Conservation (phyloP, 2,797 vertebrate species). For the Glossophaga mutica region DNA sequence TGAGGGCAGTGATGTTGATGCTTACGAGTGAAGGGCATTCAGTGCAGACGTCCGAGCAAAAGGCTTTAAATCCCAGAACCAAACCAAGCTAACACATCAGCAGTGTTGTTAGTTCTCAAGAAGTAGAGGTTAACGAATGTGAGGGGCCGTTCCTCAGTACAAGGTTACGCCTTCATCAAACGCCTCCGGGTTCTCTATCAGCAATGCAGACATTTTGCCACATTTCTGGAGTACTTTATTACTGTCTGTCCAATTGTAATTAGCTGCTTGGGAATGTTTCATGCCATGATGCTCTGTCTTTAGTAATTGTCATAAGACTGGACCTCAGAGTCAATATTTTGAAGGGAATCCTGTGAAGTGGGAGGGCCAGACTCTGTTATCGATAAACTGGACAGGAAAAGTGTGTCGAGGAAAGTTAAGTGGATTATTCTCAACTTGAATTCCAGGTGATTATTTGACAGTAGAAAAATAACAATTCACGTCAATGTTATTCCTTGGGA, state of each 20-base stretch:
- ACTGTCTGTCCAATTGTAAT: background rate
- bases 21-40: background rate
- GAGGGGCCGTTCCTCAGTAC: background rate
- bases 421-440: background rate
- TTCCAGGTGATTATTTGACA: background rate
- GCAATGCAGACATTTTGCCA: background rate
- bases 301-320: background rate
- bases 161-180: background rate
- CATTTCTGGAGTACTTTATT: background rate
- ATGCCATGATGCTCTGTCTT: background rate
- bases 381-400: background rate
- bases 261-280: background rate
- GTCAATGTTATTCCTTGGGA: background rate
- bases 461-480: background rate
- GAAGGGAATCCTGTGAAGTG: background rate
- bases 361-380: background rate
- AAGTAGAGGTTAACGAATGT: background rate
- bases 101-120: background rate
- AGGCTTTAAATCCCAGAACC: background rate
- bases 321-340: background rate
- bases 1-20: background rate
- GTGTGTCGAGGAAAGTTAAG: background rate
- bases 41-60: background rate
- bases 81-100: background rate
- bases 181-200: background rate